Percentiles rank a stretch among this genome's conserved stretches.
phyloP scores from a whole-genome alignment of 2,888 invertebrate species.

The Archips xylosteana region DNA sequence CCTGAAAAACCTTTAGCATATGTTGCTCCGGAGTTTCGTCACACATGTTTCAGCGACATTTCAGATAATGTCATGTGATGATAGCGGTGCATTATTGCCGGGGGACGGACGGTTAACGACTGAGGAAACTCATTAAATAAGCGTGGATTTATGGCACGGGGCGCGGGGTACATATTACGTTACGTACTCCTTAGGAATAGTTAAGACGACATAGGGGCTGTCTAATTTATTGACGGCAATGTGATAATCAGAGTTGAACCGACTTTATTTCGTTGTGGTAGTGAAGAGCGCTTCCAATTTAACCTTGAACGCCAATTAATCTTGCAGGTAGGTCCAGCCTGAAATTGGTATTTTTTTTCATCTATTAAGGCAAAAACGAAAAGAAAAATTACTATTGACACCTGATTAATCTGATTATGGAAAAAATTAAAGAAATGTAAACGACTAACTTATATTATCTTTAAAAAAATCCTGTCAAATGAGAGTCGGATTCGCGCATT shows the following conservation, averaged over 20 bases:
- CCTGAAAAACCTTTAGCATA: slow-evolving; percentile 27
- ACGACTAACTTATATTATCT: no score
- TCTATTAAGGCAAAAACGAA: no score
- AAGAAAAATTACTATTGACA: no score
- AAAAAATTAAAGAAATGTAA: no score
- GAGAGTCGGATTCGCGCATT: no score
- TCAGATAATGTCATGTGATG: slow-evolving; percentile 73
- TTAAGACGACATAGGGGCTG: slow-evolving; percentile 30
- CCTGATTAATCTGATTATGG: no score
- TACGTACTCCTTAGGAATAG: slow-evolving; percentile 15
- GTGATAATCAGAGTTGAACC: slow-evolving; percentile 19
- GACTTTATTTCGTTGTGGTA: background rate
- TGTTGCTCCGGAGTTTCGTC: slow-evolving; percentile 47
- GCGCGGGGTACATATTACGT: slow-evolving; percentile 50
- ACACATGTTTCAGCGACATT: slow-evolving; percentile 65
- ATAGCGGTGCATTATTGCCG: slow-evolving; percentile 75
- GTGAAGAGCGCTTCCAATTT: no score
- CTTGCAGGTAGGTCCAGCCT: no score
- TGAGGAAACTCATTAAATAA: slow-evolving; percentile 82
- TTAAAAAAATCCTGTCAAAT: no score
- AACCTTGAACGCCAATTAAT: no score
- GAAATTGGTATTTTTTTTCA: no score
- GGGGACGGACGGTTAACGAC: slow-evolving; percentile 73
- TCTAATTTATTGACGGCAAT: slow-evolving; percentile 36
- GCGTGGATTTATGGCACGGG: slow-evolving; percentile 71